Base-by-base conservation (phyloP, 2,113 vertebrate species). In the Albula glossodonta region DNA sequence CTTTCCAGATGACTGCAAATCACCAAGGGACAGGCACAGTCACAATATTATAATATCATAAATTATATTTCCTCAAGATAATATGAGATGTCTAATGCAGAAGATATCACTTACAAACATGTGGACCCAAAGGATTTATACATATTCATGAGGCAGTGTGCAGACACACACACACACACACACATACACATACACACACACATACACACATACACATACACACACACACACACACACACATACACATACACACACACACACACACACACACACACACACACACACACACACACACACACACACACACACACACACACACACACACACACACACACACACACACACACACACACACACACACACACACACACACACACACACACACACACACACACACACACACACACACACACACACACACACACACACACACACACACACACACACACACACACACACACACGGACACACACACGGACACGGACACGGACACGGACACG, bases 391-490 rank as follows among this genome's bases (percentile, higher is more conserved):
- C 53, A 49, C 4, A n/a, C 79, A 84, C 53, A 52, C 17, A 48
- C 48, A 80, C 51, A 74, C 41, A 81, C 77, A 78, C 78, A 51
- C 17, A 78, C 51, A 15, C 70, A 56, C 13, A 25, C 52, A 84
- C 13, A 60, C 51, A 31, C 17, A 49, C 11, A 63, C 56, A 56
- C 57, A 51, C 52, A 63, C 12, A 79, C 66, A 85, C 6, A 56
- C 50, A 78, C 50, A 85, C 50, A 57, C 74, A 85, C 66, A 57
- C 77, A 85, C 70, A 57, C 49, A 79, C 9, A 31, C 51, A 83
- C 51, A 60, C 9, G 51, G 80, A 52, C 15, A 81, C 15, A 52
- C 22, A 81, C 5, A 81, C 50, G 41, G 12, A 79, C 22, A 8
- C n/a, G 41, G n/a, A 79, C 8, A 79, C n/a, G 8, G 5, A 11